phyloP scores from a whole-genome alignment of 1,140 invertebrate genomes.

The Melipona quadrifasciata region DNA sequence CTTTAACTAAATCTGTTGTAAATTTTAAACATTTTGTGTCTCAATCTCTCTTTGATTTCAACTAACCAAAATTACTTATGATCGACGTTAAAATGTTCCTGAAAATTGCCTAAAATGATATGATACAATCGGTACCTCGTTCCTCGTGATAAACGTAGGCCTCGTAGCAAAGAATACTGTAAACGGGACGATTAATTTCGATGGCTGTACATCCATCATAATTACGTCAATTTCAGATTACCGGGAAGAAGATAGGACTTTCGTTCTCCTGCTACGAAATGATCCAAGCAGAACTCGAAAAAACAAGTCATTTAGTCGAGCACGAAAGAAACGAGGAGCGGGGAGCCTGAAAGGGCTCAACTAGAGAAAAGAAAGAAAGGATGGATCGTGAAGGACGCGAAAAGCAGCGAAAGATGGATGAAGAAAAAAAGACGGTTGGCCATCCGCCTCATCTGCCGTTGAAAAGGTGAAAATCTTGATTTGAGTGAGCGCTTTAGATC shows the following conservation, averaged over 20 bases:
- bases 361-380: slow-evolving; percentile 30
- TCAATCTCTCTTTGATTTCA: no score
- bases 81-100: background rate
- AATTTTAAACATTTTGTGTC: no score
- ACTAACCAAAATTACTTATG: no score
- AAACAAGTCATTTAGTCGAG: slow-evolving; percentile 50
- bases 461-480: slow-evolving; percentile 73
- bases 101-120: background rate
- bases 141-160: no score
- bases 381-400: slow-evolving; percentile 29
- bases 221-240: slow-evolving; percentile 52
- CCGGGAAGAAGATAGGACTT: slow-evolving; percentile 21
- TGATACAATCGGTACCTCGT: background rate
- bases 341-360: slow-evolving; percentile 31
- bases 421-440: slow-evolving; percentile 53
- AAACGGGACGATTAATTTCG: slow-evolving; percentile 6
- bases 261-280: background rate
- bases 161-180: background rate
- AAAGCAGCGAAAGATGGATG: slow-evolving; percentile 62
- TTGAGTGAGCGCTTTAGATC: slow-evolving; percentile 67
- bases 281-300: slow-evolving; percentile 4
- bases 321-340: background rate
- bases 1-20: background rate
- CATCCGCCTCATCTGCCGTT: slow-evolving; percentile 55
- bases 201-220: slow-evolving; percentile 39